phyloP scores from a whole-genome alignment of 53 echinoderm and acorn worm species.

The Temnopleurus reevesii region DNA sequence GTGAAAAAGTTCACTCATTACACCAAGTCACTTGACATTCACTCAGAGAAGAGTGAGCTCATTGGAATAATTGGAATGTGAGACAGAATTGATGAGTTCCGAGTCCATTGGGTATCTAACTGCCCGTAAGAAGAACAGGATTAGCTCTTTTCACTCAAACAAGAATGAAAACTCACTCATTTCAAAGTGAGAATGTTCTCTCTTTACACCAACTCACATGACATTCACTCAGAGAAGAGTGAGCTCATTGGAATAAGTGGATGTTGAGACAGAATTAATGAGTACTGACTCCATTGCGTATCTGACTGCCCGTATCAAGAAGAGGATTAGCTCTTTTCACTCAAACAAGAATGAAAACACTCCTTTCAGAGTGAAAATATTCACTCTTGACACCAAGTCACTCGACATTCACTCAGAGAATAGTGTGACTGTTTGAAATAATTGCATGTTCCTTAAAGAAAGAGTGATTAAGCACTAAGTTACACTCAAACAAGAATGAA shows the following conservation, averaged over 20 bases:
- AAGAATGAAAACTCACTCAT: neutral
- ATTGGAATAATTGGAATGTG: too few relatives aligned
- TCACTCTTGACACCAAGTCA: too few relatives aligned
- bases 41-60: too few relatives aligned
- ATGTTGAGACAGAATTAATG: neutral
- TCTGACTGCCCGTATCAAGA: constrained; percentile 20
- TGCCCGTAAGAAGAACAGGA: neutral
- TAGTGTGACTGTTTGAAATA: neutral
- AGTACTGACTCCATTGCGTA: neutral
- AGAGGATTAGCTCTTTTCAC: neutral
- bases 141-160: neutral
- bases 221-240: neutral
- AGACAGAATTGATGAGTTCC: neutral
- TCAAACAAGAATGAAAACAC: neutral
- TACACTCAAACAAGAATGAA: too few relatives aligned
- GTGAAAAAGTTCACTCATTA: too few relatives aligned
- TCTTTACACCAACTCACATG: too few relatives aligned
- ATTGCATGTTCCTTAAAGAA: too few relatives aligned
- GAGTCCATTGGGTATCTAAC: neutral
- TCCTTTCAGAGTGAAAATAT: neutral
- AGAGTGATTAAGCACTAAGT: too few relatives aligned
- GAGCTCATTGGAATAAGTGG: neutral
- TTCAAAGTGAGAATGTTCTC: too few relatives aligned
- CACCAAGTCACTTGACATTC: too few relatives aligned
- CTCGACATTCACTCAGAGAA: too few relatives aligned